These are phyloP conservation scores for Epinephelus coioides DNA, from an alignment of 2,797 vertebrate genomes.

Conservation along the genomic window DNA sequence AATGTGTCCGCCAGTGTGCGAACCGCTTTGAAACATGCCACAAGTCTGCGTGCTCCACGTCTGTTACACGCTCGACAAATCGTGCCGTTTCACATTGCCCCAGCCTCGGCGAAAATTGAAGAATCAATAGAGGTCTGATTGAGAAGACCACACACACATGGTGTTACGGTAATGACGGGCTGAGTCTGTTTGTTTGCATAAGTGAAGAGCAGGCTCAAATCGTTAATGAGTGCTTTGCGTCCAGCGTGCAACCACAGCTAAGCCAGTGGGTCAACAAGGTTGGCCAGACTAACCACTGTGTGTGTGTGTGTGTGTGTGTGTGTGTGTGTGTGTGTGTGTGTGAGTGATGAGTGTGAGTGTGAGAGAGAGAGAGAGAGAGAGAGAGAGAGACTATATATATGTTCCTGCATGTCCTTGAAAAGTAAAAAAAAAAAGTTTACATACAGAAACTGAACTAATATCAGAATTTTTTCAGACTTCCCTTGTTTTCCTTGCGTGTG, in stretches of 20 bases:
- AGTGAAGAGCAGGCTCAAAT: slow-evolving; percentile 84
- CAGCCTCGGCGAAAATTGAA: slow-evolving; percentile 63
- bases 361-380: slow-evolving; percentile 7
- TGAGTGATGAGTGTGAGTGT: not conserved
- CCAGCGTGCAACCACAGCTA: slow-evolving; percentile 84
- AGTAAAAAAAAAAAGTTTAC: slow-evolving; percentile 17
- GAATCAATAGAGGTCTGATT: slow-evolving; percentile 80
- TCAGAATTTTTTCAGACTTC: slow-evolving; percentile 39
- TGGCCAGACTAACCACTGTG: slow-evolving; percentile 80
- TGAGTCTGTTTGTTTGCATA: slow-evolving; percentile 83
- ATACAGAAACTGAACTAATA: slow-evolving; percentile 38
- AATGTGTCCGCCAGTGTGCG: slow-evolving; percentile 57
- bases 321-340: slow-evolving; percentile 44
- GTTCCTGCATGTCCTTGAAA: slow-evolving; percentile 54
- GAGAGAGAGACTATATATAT: slow-evolving; percentile 41
- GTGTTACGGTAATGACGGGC: slow-evolving; percentile 80
- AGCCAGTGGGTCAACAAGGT: slow-evolving; percentile 84
- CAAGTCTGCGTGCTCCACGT: slow-evolving; percentile 55
- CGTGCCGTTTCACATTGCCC: slow-evolving; percentile 51
- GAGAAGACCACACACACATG: slow-evolving; percentile 78
- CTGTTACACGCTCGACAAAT: slow-evolving; percentile 61
- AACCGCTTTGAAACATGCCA: slow-evolving; percentile 67
- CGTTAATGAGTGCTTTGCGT: slow-evolving; percentile 85
- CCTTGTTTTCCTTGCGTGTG: slow-evolving; percentile 26
- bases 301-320: slow-evolving; percentile 56